These are phyloP conservation scores for Synanthedon formicaeformis DNA, from an alignment of 2,888 invertebrate genomes.

Conservation along the genomic window DNA sequence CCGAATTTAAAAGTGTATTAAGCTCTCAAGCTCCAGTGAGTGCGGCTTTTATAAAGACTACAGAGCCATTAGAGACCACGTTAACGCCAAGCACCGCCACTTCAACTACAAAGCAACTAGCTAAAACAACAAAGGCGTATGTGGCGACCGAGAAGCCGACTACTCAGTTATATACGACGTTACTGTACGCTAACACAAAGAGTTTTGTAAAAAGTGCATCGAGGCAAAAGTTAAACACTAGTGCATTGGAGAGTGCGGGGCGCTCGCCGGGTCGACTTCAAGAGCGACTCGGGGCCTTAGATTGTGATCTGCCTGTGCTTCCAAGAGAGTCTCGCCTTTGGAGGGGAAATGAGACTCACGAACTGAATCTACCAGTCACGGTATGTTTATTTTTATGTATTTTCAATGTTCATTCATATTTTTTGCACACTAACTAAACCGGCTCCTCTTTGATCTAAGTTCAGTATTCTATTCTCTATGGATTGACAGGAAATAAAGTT, in stretches of 20 bases:
- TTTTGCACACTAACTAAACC: background rate
- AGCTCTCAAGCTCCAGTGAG: conserved; percentile 28
- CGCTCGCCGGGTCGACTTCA: conserved; percentile 58
- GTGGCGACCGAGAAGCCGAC: conserved; percentile 37
- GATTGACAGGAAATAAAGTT: too few relatives aligned
- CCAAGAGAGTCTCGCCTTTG: conserved; percentile 75
- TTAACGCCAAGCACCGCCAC: conserved; percentile 33
- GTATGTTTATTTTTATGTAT: conserved; percentile 48
- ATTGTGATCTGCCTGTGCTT: conserved; percentile 75
- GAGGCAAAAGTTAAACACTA: conserved; percentile 54
- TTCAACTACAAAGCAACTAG: conserved; percentile 47
- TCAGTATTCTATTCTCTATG: too few relatives aligned
- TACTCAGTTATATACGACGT: conserved; percentile 37
- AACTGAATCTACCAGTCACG: conserved; percentile 74
- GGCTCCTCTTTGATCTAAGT: too few relatives aligned
- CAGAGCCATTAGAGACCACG: conserved; percentile 37
- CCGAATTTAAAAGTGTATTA: conserved; percentile 33
- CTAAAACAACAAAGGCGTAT: conserved; percentile 47
- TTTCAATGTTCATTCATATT: background rate
- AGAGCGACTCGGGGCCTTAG: conserved; percentile 74
- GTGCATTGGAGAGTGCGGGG: conserved; percentile 39
- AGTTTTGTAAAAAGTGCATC: conserved; percentile 51
- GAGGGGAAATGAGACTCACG: conserved; percentile 80
- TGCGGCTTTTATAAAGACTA: conserved; percentile 27
- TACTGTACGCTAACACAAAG: conserved; percentile 47